phyloP scores from a whole-genome alignment of 2,113 vertebrate genomes.

The Atlantisia rogersi region DNA sequence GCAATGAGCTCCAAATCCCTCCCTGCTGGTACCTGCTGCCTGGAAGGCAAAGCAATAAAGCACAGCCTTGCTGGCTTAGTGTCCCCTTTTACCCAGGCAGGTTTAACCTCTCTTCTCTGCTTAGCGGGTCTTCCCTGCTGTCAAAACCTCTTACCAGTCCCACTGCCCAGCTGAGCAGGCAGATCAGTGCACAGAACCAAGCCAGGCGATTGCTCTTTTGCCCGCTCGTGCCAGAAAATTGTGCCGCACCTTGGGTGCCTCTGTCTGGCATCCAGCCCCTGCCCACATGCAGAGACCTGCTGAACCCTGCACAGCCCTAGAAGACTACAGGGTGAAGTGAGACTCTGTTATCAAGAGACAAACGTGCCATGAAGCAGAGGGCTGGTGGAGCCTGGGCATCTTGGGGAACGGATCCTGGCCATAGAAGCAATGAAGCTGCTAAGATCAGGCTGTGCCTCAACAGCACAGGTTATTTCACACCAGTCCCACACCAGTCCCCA shows the following conservation, averaged over 20 bases:
- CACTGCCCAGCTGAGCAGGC: not conserved
- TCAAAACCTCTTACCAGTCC: not conserved
- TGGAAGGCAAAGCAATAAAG: not conserved
- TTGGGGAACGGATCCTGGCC: not conserved
- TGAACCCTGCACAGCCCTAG: not conserved
- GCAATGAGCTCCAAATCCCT: not conserved
- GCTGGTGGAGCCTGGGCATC: not conserved
- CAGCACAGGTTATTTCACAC: not conserved
- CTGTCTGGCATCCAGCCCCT: fast-evolving
- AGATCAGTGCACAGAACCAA: fast-evolving
- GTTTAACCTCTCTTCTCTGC: not conserved
- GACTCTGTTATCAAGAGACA: not conserved
- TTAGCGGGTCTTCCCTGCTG: not conserved
- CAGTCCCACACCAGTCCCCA: not conserved
- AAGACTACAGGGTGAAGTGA: not conserved
- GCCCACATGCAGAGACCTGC: not conserved
- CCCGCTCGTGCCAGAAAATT: not conserved
- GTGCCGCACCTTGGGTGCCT: fast-evolving
- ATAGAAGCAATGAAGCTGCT: not conserved
- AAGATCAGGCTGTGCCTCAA: not conserved
- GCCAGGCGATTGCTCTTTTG: not conserved
- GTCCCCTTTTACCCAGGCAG: not conserved
- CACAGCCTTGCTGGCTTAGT: fast-evolving
- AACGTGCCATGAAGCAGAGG: fast-evolving
- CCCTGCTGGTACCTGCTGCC: not conserved